Conservation (phyloP, 1,140 invertebrate species). For the Drosophila santomea region DNA sequence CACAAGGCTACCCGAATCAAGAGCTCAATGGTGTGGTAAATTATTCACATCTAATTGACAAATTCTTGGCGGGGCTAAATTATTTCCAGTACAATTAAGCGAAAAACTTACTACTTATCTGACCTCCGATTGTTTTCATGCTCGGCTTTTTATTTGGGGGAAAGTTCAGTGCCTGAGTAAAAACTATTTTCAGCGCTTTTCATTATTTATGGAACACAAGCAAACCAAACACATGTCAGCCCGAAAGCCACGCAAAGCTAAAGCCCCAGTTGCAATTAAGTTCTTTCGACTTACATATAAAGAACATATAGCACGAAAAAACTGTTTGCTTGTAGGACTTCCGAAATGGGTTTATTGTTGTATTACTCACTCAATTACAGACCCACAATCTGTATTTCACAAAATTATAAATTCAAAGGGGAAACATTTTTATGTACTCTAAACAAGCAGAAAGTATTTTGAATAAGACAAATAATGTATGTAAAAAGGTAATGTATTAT, state of each 20-base stretch:
- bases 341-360: not conserved
- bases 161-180: not conserved
- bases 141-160: constrained; percentile 29
- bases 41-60: constrained; percentile 51
- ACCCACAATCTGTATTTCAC: too few relatives aligned
- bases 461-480: too few relatives aligned
- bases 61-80: constrained; percentile 17
- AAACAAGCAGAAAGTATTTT: too few relatives aligned
- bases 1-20: constrained; percentile 6
- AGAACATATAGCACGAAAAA: not conserved
- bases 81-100: constrained; percentile 46
- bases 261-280: not conserved
- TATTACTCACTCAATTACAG: too few relatives aligned
- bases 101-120: constrained; percentile 36
- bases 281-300: not conserved
- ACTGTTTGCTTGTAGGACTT: not conserved
- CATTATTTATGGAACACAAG: constrained; percentile 57
- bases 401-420: not conserved
- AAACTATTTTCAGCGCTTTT: constrained; percentile 40
- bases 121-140: constrained; percentile 37
- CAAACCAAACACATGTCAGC: constrained; percentile 7
- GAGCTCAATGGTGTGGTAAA: constrained; percentile 34
- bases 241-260: constrained; percentile 22
- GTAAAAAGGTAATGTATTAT: too few relatives aligned
- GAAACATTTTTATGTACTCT: too few relatives aligned